Conservation (phyloP, 2,888 invertebrate genomes). For the Limulus polyphemus region DNA sequence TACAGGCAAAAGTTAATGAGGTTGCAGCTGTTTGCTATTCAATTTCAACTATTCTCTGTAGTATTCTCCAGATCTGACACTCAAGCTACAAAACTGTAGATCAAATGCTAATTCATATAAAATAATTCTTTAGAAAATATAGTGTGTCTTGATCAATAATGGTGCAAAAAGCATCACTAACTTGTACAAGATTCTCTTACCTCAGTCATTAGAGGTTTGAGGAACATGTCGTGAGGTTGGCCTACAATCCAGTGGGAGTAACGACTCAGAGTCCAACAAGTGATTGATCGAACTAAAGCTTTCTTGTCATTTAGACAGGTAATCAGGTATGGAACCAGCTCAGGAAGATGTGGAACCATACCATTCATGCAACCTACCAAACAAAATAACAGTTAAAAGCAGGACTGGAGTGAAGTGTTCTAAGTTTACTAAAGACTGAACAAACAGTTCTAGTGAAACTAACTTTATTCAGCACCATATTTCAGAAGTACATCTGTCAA, state of each 20-base stretch:
- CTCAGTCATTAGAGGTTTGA: constrained; percentile 89
- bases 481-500: no score
- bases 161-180: no score
- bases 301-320: constrained; percentile 84
- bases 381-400: no score
- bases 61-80: not conserved
- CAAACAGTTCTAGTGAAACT: not conserved
- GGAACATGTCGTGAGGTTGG: constrained; percentile 83
- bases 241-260: constrained; percentile 98
- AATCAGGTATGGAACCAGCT: constrained; percentile 90
- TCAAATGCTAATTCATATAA: not conserved
- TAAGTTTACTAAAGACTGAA: not conserved
- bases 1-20: no score
- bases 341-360: constrained; percentile 90
- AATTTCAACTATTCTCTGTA: no score
- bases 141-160: no score
- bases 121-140: not conserved
- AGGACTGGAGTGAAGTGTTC: not conserved
- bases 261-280: constrained; percentile 96
- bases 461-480: no score
- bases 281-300: constrained; percentile 91
- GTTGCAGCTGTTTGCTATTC: no score
- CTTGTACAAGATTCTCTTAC: constrained; percentile 35
- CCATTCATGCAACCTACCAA: constrained; percentile 72
- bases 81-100: no score